A percentile compares a stretch with the other conserved stretches of the same genome.
These are phyloP conservation scores for Ephydatia muelleri DNA, from an alignment of 37 sponge, comb jelly and placozoan genomes.

Conservation along the genomic window DNA sequence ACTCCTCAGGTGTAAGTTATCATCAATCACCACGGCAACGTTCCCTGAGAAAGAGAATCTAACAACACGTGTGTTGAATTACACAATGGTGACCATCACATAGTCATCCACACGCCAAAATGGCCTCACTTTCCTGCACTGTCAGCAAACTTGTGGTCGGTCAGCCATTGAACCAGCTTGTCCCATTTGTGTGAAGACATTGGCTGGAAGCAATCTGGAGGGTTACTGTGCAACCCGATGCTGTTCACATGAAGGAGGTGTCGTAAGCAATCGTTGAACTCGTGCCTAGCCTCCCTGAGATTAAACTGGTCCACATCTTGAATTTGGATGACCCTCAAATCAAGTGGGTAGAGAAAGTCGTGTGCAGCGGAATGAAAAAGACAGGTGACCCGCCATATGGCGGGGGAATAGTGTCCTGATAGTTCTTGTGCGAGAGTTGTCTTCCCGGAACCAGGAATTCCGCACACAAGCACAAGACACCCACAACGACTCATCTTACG, in stretches of 20 bases:
- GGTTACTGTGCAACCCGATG: background rate
- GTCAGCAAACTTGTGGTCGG: background rate
- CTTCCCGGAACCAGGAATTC: conserved; percentile 78
- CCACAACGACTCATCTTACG: background rate
- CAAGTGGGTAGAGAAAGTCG: conserved; percentile 70
- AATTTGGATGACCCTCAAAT: conserved; percentile 10
- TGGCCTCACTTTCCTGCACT: background rate
- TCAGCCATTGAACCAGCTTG: background rate
- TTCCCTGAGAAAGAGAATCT: background rate
- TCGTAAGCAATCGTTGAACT: conserved; percentile 27
- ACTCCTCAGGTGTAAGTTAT: conserved; percentile 71
- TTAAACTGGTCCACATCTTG: conserved; percentile 23
- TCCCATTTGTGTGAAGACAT: background rate
- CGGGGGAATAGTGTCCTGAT: background rate
- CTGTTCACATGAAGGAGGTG: conserved; percentile 18
- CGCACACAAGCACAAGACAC: conserved; percentile 62
- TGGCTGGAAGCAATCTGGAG: background rate
- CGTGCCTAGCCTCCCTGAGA: conserved; percentile 32
- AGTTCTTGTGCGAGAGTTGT: conserved; percentile 35
- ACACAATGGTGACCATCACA: background rate
- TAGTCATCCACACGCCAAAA: background rate
- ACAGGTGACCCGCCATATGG: background rate
- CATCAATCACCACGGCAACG: conserved; percentile 60
- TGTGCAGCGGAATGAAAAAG: conserved; percentile 38
- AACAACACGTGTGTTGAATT: background rate